phyloP scores from a whole-genome alignment of 2,797 vertebrate genomes.

The Galago senegalensis region DNA sequence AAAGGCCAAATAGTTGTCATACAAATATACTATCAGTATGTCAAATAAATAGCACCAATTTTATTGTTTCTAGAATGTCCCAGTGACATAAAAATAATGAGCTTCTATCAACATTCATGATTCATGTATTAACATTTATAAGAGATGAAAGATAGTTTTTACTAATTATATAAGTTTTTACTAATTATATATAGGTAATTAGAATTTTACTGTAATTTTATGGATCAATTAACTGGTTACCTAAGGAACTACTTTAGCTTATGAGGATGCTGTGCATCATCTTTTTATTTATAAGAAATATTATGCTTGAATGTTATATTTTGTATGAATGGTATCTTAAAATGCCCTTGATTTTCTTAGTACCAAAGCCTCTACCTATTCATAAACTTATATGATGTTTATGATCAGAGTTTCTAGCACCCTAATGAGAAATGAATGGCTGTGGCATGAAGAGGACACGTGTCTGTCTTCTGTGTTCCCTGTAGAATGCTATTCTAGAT shows the following conservation, averaged over 20 bases:
- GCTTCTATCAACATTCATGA: neutral
- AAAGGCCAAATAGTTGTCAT: neutral
- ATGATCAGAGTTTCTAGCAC: neutral
- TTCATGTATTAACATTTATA: neutral
- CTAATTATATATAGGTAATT: neutral
- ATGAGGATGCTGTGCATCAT: neutral
- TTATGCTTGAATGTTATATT: neutral
- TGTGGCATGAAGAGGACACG: no score
- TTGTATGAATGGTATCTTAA: neutral
- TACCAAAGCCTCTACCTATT: neutral
- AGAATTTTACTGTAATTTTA: neutral
- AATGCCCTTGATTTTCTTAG: neutral
- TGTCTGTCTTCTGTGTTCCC: neutral
- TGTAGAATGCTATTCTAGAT: neutral
- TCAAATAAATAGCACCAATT: neutral
- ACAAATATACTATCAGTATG: neutral
- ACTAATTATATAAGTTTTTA: neutral
- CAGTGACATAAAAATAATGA: neutral
- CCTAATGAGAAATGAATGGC: neutral
- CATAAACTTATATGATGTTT: neutral
- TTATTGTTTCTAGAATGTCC: neutral
- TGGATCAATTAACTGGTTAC: neutral
- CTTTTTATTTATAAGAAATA: neutral
- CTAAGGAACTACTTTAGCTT: neutral
- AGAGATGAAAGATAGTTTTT: neutral